Conservation (phyloP, 2,113 vertebrate species). For the Guaruba guarouba region DNA sequence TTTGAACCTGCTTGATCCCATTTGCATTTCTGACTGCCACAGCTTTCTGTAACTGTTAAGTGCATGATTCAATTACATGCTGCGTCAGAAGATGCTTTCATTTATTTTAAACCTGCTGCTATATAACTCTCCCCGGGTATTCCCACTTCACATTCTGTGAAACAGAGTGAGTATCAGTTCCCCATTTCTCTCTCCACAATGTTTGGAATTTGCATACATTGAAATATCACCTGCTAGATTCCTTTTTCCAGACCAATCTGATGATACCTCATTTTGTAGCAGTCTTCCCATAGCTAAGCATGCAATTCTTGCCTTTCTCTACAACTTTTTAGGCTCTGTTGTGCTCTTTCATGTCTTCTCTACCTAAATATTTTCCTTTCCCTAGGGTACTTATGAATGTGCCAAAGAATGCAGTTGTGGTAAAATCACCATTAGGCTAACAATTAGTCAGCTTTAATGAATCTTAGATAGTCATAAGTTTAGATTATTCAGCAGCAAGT, state of each 20-base stretch:
- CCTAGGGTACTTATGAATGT: not conserved
- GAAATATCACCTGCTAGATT: not conserved
- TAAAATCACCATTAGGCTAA: not conserved
- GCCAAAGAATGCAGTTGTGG: not conserved
- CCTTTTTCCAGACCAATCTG: not conserved
- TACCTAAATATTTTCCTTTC: not conserved
- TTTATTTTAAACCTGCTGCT: not conserved
- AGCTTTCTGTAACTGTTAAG: not conserved
- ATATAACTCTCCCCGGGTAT: not conserved
- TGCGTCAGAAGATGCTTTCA: not conserved
- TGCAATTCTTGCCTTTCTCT: not conserved
- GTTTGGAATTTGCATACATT: not conserved
- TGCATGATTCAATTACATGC: not conserved
- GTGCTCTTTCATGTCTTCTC: not conserved
- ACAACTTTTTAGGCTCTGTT: not conserved
- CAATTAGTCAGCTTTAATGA: not conserved
- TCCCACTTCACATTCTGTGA: not conserved
- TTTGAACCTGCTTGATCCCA: not conserved
- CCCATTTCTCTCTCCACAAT: not conserved
- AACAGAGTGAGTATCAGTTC: not conserved
- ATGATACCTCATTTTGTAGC: not conserved
- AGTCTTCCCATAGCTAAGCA: not conserved
- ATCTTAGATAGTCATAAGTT: not conserved
- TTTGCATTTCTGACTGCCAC: not conserved
- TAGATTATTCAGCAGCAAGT: not conserved